These are phyloP conservation scores for Henicopernis longicauda DNA, from an alignment of 2,113 vertebrate species.

Conservation along the genomic window DNA sequence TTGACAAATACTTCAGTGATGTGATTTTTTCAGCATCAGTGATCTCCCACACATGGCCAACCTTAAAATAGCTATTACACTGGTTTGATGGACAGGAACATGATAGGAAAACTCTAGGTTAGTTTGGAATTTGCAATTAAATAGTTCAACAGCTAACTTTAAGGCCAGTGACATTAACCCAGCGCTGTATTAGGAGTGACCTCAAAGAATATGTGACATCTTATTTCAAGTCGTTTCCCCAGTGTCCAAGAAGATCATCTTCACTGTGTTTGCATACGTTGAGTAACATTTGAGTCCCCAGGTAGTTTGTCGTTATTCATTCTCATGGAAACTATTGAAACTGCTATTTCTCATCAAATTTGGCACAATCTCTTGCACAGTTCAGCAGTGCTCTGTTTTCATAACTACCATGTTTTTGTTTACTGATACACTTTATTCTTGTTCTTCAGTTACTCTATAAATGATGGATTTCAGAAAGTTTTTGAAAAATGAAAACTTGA, in stretches of 20 bases:
- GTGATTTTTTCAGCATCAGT: neutral
- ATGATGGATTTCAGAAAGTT: neutral
- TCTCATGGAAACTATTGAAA: neutral
- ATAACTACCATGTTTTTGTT: neutral
- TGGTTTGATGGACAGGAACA: neutral
- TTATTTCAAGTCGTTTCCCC: neutral
- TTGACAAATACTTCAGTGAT: neutral
- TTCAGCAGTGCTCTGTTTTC: neutral
- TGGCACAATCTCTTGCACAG: neutral
- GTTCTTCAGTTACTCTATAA: neutral
- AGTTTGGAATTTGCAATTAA: slow-evolving; percentile 10
- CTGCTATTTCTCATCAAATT: neutral
- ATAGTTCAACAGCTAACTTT: neutral
- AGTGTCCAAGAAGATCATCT: neutral
- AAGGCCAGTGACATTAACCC: neutral
- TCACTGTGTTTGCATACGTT: neutral
- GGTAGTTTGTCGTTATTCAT: neutral
- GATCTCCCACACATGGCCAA: neutral
- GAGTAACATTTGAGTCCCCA: neutral
- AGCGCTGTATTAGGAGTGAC: neutral
- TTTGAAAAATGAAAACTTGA: neutral
- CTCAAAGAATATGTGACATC: neutral
- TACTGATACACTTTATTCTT: neutral
- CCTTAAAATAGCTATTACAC: neutral
- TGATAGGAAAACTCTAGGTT: neutral